Percentiles rank a stretch among this genome's conserved stretches.
phyloP scores from a whole-genome alignment of 2,888 invertebrate species.

The Trypoxylon attenuatum region DNA sequence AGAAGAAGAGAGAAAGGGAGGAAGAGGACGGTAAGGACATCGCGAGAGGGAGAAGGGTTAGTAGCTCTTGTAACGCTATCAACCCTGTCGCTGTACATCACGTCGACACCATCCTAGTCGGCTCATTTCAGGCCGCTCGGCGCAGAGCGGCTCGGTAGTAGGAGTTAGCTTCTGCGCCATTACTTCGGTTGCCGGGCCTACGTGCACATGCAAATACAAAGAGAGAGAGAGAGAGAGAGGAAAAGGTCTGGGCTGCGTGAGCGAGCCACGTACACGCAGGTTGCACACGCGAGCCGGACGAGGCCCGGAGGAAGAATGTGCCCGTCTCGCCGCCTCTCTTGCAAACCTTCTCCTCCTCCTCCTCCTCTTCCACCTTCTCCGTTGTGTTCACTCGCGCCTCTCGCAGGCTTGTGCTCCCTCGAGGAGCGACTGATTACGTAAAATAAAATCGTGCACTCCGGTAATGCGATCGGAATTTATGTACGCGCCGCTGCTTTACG shows the following conservation, averaged over 20 bases:
- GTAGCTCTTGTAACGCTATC: slow-evolving; percentile 75
- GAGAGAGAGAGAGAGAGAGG: slow-evolving; percentile 2
- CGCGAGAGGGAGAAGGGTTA: slow-evolving; percentile 66
- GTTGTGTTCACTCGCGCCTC: background rate
- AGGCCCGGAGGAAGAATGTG: too few relatives aligned
- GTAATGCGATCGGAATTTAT: slow-evolving; percentile 40
- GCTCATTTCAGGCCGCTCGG: slow-evolving; percentile 67
- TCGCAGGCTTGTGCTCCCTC: slow-evolving; percentile 36
- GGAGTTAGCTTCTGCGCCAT: slow-evolving; percentile 71
- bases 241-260: slow-evolving; percentile 15
- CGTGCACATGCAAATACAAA: slow-evolving; percentile 47
- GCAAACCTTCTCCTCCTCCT: too few relatives aligned
- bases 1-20: slow-evolving; percentile 3
- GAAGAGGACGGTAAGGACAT: slow-evolving; percentile 19
- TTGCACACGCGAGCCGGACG: slow-evolving; percentile 45
- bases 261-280: slow-evolving; percentile 37
- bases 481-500: slow-evolving; percentile 14
- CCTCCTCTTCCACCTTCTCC: too few relatives aligned
- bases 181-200: slow-evolving; percentile 59
- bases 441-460: slow-evolving; percentile 42
- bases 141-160: slow-evolving; percentile 63
- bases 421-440: slow-evolving; percentile 47
- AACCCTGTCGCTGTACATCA: slow-evolving; percentile 75
- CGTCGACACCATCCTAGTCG: slow-evolving; percentile 73
- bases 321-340: too few relatives aligned